phyloP scores from a whole-genome alignment of 2,888 invertebrate species.

The Phyto melanocephala region DNA sequence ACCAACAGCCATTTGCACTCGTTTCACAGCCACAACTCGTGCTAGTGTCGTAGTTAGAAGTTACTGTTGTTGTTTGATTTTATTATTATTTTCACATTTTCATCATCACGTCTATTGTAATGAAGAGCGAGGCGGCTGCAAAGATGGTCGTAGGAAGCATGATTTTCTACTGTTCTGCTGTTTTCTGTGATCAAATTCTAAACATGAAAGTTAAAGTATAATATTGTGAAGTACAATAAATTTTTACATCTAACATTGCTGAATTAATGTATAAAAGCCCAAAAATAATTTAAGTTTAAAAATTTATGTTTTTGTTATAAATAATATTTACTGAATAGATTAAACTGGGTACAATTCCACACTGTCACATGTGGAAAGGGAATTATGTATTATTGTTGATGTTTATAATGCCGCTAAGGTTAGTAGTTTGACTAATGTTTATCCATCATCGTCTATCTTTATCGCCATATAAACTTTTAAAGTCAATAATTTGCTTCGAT shows the following conservation, averaged over 20 bases:
- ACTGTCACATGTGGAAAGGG: no score
- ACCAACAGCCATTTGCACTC: not conserved
- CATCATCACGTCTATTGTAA: not conserved
- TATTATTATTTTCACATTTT: slow-evolving; percentile 4
- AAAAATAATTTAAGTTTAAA: not conserved
- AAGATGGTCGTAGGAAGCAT: not conserved
- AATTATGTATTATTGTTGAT: no score
- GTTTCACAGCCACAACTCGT: not conserved
- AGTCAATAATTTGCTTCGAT: no score
- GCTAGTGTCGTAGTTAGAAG: not conserved
- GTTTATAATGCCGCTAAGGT: no score
- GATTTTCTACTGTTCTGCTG: not conserved
- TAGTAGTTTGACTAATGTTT: no score
- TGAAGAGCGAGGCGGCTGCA: not conserved
- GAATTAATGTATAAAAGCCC: not conserved
- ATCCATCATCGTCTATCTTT: no score
- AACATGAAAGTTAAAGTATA: not conserved
- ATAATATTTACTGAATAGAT: not conserved
- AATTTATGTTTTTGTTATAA: not conserved
- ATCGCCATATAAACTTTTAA: no score
- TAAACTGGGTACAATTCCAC: no score
- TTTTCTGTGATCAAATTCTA: not conserved
- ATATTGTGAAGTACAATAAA: not conserved
- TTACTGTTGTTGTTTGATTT: not conserved
- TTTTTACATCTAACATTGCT: not conserved